These are phyloP conservation scores for Amphiprion ocellaris DNA, from an alignment of 2,113 vertebrate species.

Conservation along the genomic window DNA sequence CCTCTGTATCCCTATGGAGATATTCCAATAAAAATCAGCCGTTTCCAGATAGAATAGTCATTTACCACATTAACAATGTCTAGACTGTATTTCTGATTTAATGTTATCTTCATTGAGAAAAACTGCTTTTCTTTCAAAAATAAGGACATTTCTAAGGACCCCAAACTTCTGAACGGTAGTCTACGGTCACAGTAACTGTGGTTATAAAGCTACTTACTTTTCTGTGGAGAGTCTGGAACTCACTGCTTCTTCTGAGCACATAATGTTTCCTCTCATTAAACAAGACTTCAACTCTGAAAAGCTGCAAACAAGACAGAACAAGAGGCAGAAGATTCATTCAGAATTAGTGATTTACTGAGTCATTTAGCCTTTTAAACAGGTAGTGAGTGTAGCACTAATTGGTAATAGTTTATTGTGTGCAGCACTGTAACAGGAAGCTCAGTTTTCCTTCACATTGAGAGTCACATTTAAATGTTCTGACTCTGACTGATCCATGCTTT, in stretches of 20 bases:
- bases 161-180: too few species aligned
- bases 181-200: background rate
- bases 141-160: too few species aligned
- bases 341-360: background rate
- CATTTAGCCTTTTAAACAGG: background rate
- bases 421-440: too few species aligned
- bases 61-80: too few species aligned
- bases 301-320: slow-evolving; percentile 75
- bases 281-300: slow-evolving; percentile 92
- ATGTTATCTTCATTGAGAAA: too few species aligned
- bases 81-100: too few species aligned
- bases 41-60: too few species aligned
- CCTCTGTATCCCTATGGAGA: too few species aligned
- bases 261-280: slow-evolving; percentile 92
- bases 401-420: background rate
- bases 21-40: too few species aligned
- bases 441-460: too few species aligned
- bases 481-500: background rate
- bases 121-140: too few species aligned
- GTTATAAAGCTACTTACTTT: slow-evolving; percentile 79
- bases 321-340: background rate
- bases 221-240: slow-evolving; percentile 94
- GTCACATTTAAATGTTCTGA: background rate
- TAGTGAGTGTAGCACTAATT: background rate
- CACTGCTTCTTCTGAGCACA: slow-evolving; percentile 88